Conservation (phyloP, 2,888 invertebrate genomes). For the Chrysolina americana region DNA sequence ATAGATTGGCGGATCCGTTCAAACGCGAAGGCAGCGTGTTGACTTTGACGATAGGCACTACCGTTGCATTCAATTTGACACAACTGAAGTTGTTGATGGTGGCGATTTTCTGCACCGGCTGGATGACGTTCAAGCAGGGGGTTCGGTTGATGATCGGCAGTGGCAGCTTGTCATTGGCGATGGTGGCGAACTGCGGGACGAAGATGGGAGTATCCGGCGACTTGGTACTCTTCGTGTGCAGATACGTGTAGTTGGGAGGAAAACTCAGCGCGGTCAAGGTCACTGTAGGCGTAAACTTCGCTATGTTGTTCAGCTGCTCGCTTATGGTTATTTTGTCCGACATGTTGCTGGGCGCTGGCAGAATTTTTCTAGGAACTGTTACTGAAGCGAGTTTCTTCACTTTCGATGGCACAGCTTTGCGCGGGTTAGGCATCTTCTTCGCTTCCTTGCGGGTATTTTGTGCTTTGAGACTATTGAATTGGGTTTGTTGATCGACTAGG, state of each 20-base stretch:
- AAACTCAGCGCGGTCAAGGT: constrained; percentile 66
- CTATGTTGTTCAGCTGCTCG: constrained; percentile 56
- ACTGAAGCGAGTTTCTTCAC: constrained; percentile 61
- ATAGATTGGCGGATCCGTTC: constrained; percentile 55
- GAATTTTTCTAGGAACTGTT: constrained; percentile 67
- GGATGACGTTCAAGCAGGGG: constrained; percentile 66
- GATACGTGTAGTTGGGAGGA: constrained; percentile 66
- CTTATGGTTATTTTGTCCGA: constrained; percentile 61
- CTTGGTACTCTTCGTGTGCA: constrained; percentile 67
- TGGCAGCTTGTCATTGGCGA: constrained; percentile 64
- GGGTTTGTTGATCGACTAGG: constrained; percentile 62
- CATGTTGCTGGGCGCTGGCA: constrained; percentile 67
- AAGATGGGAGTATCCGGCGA: constrained; percentile 64
- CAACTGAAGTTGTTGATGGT: constrained; percentile 67
- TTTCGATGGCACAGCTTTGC: constrained; percentile 59
- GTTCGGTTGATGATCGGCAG: constrained; percentile 65
- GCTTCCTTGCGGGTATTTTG: constrained; percentile 54
- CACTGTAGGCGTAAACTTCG: constrained; percentile 64
- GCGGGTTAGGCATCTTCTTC: constrained; percentile 65
- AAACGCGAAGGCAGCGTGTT: constrained; percentile 65
- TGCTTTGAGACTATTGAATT: constrained; percentile 55
- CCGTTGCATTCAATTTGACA: constrained; percentile 68
- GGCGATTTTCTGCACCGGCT: constrained; percentile 65
- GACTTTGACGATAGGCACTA: constrained; percentile 70
- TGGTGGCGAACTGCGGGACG: constrained; percentile 65